phyloP scores from a whole-genome alignment of 2,113 vertebrate species.

The Vicugna pacos region DNA sequence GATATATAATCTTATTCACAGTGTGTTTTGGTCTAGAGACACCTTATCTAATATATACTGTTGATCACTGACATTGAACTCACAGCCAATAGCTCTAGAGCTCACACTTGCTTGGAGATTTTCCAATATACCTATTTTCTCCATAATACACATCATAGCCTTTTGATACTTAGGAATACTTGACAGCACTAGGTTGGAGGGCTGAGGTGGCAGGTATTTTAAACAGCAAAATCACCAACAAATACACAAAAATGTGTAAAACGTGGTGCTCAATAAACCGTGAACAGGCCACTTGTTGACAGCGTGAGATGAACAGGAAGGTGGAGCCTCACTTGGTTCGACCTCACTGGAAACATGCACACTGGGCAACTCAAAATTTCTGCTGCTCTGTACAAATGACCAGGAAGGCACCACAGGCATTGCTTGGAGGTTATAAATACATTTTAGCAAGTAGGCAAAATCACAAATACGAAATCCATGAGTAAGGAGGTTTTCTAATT shows the following conservation, averaged over 20 bases:
- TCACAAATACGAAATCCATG: not conserved
- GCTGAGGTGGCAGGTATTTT: too few relatives aligned
- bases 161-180: not conserved
- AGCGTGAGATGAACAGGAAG: not conserved
- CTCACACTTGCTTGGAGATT: not conserved
- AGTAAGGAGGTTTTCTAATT: slow-evolving; percentile 14
- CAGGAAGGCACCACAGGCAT: too few relatives aligned
- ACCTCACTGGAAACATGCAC: not conserved
- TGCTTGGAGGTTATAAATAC: not conserved
- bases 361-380: not conserved
- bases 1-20: not conserved
- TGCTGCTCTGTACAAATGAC: not conserved
- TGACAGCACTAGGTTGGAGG: too few relatives aligned
- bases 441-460: not conserved
- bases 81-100: accelerated
- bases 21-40: not conserved
- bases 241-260: not conserved
- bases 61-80: not conserved
- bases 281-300: not conserved
- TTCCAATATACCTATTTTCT: not conserved
- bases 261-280: not conserved
- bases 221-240: not conserved
- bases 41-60: not conserved
- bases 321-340: accelerated
- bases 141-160: accelerated